Evolutionary conservation across 2,888 invertebrate species (phyloP).

Genomic region (Dinocampus coccinellae): DNA sequence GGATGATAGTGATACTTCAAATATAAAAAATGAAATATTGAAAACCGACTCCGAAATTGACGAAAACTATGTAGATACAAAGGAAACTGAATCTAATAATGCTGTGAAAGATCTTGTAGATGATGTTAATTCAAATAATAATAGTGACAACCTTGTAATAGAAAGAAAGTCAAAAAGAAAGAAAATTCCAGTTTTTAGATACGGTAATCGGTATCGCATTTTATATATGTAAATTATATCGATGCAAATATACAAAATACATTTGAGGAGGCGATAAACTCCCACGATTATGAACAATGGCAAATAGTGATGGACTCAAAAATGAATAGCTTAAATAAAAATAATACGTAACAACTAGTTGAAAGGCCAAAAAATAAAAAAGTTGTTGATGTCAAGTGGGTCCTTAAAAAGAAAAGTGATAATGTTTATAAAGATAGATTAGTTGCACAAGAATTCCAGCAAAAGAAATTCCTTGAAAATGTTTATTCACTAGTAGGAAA

Average conservation of each 20-base stretch:
- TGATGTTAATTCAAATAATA: too few species aligned
- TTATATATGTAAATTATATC: slow-evolving; percentile 15
- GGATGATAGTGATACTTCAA: neutral
- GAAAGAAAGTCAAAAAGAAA: slow-evolving; percentile 1
- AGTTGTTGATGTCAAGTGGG: slow-evolving; percentile 5
- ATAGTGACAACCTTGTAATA: too few species aligned
- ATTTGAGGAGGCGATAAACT: slow-evolving; percentile 12
- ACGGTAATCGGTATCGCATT: neutral
- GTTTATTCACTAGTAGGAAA: slow-evolving; percentile 30
- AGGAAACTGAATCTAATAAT: too few species aligned
- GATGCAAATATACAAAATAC: slow-evolving; percentile 2
- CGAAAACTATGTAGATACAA: neutral
- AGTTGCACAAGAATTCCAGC: slow-evolving; percentile 30
- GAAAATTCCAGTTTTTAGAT: slow-evolving; percentile 8
- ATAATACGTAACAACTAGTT: slow-evolving; percentile 8
- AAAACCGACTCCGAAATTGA: neutral
- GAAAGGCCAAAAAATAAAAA: slow-evolving; percentile 24
- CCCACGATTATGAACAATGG: slow-evolving; percentile 3
- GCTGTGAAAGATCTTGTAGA: too few species aligned
- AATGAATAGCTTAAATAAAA: neutral
- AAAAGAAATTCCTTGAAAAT: slow-evolving; percentile 16
- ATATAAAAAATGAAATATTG: neutral
- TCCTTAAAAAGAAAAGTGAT: slow-evolving; percentile 49
- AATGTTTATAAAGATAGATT: slow-evolving; percentile 23
- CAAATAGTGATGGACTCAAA: slow-evolving; percentile 7